A percentile compares a stretch with the other conserved stretches of the same genome.
Evolutionary conservation across 2,113 vertebrate species (phyloP).

Genomic region (Gymnarchus niloticus): DNA sequence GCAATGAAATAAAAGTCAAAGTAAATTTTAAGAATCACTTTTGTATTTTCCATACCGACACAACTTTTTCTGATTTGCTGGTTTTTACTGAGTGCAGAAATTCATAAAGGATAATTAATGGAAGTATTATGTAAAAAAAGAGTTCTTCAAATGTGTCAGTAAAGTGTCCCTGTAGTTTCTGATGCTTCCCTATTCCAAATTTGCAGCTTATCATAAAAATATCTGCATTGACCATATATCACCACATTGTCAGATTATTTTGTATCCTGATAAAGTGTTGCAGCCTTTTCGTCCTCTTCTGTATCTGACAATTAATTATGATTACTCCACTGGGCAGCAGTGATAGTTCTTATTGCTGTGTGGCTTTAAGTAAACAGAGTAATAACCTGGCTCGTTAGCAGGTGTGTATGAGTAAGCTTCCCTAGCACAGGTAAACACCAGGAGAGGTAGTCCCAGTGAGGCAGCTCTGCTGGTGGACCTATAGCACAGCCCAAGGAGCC

Average conservation of each 20-base stretch:
- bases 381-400: conserved; percentile 25
- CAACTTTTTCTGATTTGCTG: neutral
- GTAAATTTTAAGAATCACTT: no score
- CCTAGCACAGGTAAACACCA: conserved; percentile 44
- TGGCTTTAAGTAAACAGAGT: conserved; percentile 28
- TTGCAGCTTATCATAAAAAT: neutral
- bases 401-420: conserved; percentile 31
- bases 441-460: conserved; percentile 54
- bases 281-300: neutral
- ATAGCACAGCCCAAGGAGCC: conserved; percentile 60
- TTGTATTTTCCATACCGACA: no score
- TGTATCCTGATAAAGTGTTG: conserved; percentile 4
- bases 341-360: conserved; percentile 9
- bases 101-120: neutral
- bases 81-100: neutral
- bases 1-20: no score
- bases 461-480: conserved; percentile 52
- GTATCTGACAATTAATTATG: conserved; percentile 18
- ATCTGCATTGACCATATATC: neutral
- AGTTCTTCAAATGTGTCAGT: neutral
- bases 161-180: no score
- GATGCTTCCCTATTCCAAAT: neutral
- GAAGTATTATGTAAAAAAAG: conserved; percentile 5
- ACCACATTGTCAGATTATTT: neutral
- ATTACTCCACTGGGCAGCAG: neutral